Percentiles rank a stretch among this genome's conserved stretches.
Conservation (phyloP, 2,888 invertebrate species). For the Mayetiola destructor region DNA sequence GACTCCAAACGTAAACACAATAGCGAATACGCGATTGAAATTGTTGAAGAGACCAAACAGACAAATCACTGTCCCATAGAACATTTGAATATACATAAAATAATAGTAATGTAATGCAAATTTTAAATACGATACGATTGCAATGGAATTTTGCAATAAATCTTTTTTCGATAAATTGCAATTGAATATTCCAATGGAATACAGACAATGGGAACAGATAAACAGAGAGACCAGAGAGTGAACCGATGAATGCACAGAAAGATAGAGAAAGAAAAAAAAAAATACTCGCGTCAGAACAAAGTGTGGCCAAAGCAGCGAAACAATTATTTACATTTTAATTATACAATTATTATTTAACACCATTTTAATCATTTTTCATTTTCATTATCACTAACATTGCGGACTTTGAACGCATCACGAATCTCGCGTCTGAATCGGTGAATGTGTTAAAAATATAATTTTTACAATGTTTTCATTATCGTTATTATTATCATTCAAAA, state of each 20-base stretch:
- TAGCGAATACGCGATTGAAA: neutral
- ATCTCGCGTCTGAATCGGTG: neutral
- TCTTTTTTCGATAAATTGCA: slow-evolving; percentile 7
- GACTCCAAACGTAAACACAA: neutral
- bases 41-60: neutral
- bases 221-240: neutral
- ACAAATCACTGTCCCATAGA: slow-evolving; percentile 10
- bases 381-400: slow-evolving; percentile 10
- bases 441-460: too few relatives aligned
- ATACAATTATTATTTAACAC: slow-evolving; percentile 12
- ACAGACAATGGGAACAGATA: neutral
- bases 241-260: too few relatives aligned
- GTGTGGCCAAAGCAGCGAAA: neutral
- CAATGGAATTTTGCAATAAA: slow-evolving; percentile 10
- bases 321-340: slow-evolving; percentile 12
- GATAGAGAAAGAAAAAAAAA: neutral
- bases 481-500: too few relatives aligned
- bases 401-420: slow-evolving; percentile 4
- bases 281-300: too few relatives aligned
- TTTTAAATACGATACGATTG: too few relatives aligned
- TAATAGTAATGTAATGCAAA: too few relatives aligned
- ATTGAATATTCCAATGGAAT: neutral
- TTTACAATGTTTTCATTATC: too few relatives aligned
- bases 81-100: neutral
- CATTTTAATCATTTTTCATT: slow-evolving; percentile 13